Base-by-base conservation (phyloP, 2,888 invertebrate genomes). In the Aspidapion aeneum region DNA sequence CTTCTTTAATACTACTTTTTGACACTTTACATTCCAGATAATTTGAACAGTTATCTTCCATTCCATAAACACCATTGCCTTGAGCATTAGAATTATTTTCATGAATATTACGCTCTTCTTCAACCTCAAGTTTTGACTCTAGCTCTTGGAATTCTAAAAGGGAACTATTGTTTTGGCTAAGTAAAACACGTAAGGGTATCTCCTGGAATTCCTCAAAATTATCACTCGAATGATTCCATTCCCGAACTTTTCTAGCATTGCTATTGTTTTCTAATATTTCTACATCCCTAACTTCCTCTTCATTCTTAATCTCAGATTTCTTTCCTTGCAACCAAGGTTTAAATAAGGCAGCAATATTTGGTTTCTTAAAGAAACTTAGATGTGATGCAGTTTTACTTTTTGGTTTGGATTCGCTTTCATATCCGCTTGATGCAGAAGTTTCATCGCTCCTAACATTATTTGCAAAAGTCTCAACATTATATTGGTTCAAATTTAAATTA, bases 371-470 rank as follows among this genome's bases (percentile, higher is more conserved):
- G 57, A 74, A 73, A 48, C 63, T 71, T 5, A 52, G 56, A 7
- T 63, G 51, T 0, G 66, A 64, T 12, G 64, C 64, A 51, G 63
- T 67, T 58, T 65, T 35, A 35, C 35, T 35, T 35, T 35, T 35
- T 35, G 35, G 57, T 57, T 63, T 66, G 2, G 73, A 72, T 50
- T 67, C 64, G 49, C 72, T 73, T 1, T 65, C 62, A 63, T 74
- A 74, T 12, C 73, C 74, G 48, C 73, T 73, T 60, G 73, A 72
- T 35, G 66, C 69, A 1, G 72, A 73, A 57, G 64, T 65, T 7
- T 66, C 60, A 7, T 65, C 20, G 49, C 64, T 58, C 17, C 21
- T 54, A n/a, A 17, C 22, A 17, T 22, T 54, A 18, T 22, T 49
- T 50, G 21, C 56, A 18, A n/a, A 54, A 2, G 59, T 62, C n/a